Evolutionary conservation across 2,797 vertebrate species (phyloP).

Genomic region (Xyrichtys novacula): DNA sequence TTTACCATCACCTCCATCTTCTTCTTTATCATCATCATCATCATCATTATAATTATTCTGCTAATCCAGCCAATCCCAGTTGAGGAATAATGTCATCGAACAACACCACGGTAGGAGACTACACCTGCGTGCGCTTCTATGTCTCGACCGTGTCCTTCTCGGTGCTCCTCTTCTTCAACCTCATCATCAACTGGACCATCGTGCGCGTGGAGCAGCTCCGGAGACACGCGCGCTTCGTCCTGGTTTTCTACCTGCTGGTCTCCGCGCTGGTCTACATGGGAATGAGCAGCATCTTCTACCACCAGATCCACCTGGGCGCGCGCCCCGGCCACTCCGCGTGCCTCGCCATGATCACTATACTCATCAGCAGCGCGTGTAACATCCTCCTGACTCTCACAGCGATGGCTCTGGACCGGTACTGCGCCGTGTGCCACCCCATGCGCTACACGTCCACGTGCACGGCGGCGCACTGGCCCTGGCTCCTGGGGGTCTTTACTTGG

Average conservation of each 20-base stretch:
- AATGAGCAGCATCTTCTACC: conserved; percentile 79
- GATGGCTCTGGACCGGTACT: conserved; percentile 86
- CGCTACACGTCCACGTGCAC: conserved; percentile 70
- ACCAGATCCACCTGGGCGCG: conserved; percentile 68
- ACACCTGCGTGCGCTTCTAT: conserved; percentile 76
- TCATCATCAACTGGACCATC: conserved; percentile 85
- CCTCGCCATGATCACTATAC: conserved; percentile 64
- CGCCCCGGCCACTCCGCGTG: conserved; percentile 47
- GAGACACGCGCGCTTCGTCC: conserved; percentile 81
- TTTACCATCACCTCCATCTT: neutral
- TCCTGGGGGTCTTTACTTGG: conserved; percentile 80
- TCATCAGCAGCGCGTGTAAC: conserved; percentile 83
- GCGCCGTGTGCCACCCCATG: conserved; percentile 83
- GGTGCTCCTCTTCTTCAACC: conserved; percentile 82
- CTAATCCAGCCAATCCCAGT: conserved; percentile 13
- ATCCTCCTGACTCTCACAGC: conserved; percentile 85
- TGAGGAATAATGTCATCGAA: conserved; percentile 59
- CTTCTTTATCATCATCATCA: neutral
- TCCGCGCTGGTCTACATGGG: conserved; percentile 82
- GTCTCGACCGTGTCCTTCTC: conserved; percentile 81
- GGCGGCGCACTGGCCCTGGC: conserved; percentile 75
- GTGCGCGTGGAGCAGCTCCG: conserved; percentile 76
- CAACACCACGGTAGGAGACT: conserved; percentile 43
- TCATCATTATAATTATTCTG: neutral
- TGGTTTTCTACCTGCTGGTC: conserved; percentile 83